These are phyloP conservation scores for Corythornis cristatus DNA, from an alignment of 2,113 vertebrate species.

Conservation along the genomic window DNA sequence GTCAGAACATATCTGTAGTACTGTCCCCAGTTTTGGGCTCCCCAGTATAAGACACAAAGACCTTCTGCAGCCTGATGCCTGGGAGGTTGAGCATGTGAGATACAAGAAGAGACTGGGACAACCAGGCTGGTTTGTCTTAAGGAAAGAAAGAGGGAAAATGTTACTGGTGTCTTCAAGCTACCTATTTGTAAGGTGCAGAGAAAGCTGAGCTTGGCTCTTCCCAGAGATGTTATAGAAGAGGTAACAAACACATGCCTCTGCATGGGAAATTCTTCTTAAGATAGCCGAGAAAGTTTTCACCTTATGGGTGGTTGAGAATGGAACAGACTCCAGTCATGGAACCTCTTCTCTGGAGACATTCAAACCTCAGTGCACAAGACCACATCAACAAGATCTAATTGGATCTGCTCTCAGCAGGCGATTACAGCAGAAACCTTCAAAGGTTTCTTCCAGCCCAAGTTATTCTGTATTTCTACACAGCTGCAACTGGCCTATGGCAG, in stretches of 20 bases:
- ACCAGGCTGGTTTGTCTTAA: not conserved
- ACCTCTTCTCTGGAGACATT: not conserved
- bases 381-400: not conserved
- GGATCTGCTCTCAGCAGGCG: not conserved
- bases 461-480: not conserved
- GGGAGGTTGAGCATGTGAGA: rapidly evolving
- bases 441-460: not conserved
- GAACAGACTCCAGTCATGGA: not conserved
- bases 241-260: not conserved
- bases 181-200: not conserved
- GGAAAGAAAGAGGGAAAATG: not conserved
- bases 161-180: not conserved
- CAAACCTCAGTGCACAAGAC: not conserved
- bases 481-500: not conserved
- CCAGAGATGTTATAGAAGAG: not conserved
- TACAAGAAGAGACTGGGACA: not conserved
- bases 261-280: not conserved
- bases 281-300: not conserved
- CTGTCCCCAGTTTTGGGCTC: not conserved
- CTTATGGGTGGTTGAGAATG: not conserved
- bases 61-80: not conserved
- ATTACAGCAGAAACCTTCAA: not conserved
- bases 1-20: not conserved
- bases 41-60: not conserved
- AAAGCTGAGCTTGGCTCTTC: not conserved